Conservation (phyloP, 2,888 invertebrate species). For the Acanthoscelides obtectus region DNA sequence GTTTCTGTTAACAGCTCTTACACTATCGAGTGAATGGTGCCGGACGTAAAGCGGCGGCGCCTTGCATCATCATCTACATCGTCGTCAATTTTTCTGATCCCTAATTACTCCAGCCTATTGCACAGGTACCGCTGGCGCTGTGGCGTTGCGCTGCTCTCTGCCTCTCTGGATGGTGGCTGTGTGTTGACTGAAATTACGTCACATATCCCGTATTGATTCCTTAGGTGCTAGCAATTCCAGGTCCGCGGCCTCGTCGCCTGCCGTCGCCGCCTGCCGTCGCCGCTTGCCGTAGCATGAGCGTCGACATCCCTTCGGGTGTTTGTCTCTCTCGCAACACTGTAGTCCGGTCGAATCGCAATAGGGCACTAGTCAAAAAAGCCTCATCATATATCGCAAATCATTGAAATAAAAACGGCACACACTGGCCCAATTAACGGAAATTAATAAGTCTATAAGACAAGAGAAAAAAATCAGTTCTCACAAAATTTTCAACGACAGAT, state of each 20-base stretch:
- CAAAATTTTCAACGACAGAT: no score
- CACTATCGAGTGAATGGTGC: no score
- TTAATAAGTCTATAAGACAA: no score
- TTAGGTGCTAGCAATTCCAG: slow-evolving; percentile 48
- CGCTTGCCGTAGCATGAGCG: slow-evolving; percentile 11
- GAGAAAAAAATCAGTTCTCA: no score
- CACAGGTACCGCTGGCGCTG: slow-evolving; percentile 3
- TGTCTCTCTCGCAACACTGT: not conserved
- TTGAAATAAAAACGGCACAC: no score
- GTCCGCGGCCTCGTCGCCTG: slow-evolving; percentile 47
- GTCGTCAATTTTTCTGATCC: not conserved
- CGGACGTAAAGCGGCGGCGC: no score
- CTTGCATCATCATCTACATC: not conserved
- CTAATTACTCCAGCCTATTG: slow-evolving; percentile 1
- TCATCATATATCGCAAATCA: no score
- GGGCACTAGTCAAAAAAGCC: no score
- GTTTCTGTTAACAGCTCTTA: no score
- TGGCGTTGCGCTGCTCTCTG: slow-evolving; percentile 9
- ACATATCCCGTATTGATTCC: slow-evolving; percentile 43
- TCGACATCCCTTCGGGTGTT: not conserved
- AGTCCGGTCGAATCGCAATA: slow-evolving; percentile 2
- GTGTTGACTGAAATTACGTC: slow-evolving; percentile 44
- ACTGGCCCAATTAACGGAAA: no score
- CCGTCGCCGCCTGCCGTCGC: slow-evolving; percentile 45
- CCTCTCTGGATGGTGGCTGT: slow-evolving; percentile 27